Evolutionary conservation across 2,888 invertebrate genomes (phyloP), one percentile per base, ranked within the genome.

Genomic region (Gymnocheta viridis): DNA sequence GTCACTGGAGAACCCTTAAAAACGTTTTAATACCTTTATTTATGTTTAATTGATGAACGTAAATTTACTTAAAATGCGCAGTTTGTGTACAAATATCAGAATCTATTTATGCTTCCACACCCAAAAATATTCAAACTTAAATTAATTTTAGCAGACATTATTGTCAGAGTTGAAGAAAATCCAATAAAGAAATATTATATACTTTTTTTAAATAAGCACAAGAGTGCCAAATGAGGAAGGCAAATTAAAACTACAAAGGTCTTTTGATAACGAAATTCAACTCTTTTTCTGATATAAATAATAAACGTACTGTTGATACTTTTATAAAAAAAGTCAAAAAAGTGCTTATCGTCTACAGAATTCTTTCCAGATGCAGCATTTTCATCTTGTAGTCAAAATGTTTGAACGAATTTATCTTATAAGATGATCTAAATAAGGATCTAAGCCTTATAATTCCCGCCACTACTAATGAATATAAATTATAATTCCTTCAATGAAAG

Each of bases 1-100:
- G 22, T 22, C 14, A 0, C 0, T 56, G 29, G 1, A 29, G 17
- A 32, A 5, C 17, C 35, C 6, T 22, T 35, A 54, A 29, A 9
- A 54, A 54, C 29, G 9, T 24, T 29, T 54, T 29, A 60, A 60
- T 60, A 6, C 58, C 3, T 22, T 19, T 35, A 60, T 60, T 60
- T 35, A 60, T 60, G 54, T 29, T 29, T 4, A 9, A n/a, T n/a
- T 29, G 29, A 29, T 54, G 54, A 54, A 7, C 14, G 24, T 22
- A 51, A 51, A 47, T 47, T 47, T 47, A 6, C 47, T 38, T 38
- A 19, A 47, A 47, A 19, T 4, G 19, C 0, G 6, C 22, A 49
- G 12, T 10, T 12, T 49, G 2, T 22, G 7, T 7, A 32, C 22
- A 17, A 17, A 12, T 22, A 19, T 22, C 7, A 12, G 2, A 35